Evolutionary conservation across 2,797 vertebrate species (phyloP).

Genomic region (Periparus ater): DNA sequence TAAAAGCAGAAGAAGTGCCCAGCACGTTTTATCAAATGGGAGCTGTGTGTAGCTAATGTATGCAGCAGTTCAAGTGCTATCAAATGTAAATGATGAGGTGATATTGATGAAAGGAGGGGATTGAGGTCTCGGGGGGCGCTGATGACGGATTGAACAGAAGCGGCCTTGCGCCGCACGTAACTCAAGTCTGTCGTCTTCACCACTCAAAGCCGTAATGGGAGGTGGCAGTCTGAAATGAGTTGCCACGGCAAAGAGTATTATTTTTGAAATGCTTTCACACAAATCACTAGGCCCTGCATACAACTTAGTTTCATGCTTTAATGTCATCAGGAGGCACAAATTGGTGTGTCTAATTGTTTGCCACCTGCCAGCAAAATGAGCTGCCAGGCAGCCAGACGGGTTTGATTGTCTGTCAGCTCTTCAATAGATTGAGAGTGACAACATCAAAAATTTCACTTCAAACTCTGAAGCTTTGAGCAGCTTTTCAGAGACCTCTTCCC

Average conservation of each 20-base stretch:
- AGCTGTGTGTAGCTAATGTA: constrained; percentile 77
- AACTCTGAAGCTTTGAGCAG: constrained; percentile 79
- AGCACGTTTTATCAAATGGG: constrained; percentile 50
- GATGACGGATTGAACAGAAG: constrained; percentile 99
- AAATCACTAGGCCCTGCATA: constrained; percentile 89
- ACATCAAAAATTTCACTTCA: constrained; percentile 90
- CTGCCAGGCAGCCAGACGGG: constrained; percentile 87
- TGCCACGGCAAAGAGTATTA: constrained; percentile 95
- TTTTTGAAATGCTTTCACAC: constrained; percentile 99
- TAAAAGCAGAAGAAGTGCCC: constrained; percentile 63
- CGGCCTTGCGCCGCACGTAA: constrained; percentile 79
- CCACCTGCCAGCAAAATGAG: constrained; percentile 99
- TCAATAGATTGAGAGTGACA: constrained; percentile 94
- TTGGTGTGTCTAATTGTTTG: constrained; percentile 99
- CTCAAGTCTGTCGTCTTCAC: constrained; percentile 91
- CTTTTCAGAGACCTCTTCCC: constrained; percentile 76
- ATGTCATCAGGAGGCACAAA: constrained; percentile 92
- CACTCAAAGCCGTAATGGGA: constrained; percentile 92
- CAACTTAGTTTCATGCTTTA: constrained; percentile 95
- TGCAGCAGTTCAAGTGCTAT: constrained; percentile 78
- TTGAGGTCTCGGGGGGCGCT: constrained; percentile 91
- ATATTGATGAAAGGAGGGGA: constrained; percentile 88
- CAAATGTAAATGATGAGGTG: constrained; percentile 86
- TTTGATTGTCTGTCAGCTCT: constrained; percentile 92
- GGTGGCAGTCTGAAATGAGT: constrained; percentile 98